Evolutionary conservation across 2,113 vertebrate species (phyloP), one percentile per base, ranked within the genome.

Genomic region (Aptenodytes forsteri): DNA sequence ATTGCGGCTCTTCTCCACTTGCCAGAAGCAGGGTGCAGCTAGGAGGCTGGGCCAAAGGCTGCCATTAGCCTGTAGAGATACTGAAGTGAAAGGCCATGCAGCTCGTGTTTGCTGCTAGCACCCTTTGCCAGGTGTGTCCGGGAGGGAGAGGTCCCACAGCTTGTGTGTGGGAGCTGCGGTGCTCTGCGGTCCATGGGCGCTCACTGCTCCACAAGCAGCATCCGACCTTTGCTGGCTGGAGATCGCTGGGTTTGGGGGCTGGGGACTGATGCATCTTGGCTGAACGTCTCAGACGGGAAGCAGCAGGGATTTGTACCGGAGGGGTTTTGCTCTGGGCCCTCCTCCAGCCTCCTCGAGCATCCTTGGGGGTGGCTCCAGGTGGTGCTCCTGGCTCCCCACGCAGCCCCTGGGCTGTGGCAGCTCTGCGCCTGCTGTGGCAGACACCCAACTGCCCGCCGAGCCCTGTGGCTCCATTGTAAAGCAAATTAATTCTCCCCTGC

Each of bases 241-340:
- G 27, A 4, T 27, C 0, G 0, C 32, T 2, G 40, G 22, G 21
- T 11, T 52, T 32, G 29, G 50, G 70, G 14, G 10, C 10, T 38
- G 65, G 32, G 40, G 34, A 3, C 23, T 8, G 69, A 4, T 7
- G 47, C 0, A 0, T 30, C 50, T 25, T 32, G 50, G 75, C 62
- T 0, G 0, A 16, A 34, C 0, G 0, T 50, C 72, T 77, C 44
- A 16, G 36, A 42, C 1, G 3, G 27, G 36, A 59, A n/a, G 29
- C 47, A 20, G 69, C 44, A 69, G 87, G 46, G 85, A 21, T 73
- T 16, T n/a, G 12, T 13, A 9, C 29, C 0, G 1, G 21, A n/a
- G 34, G 34, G 49, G 27, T 2, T 62, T 86, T 14, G 27, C 89
- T 64, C 80, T 11, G 76, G 29, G 29, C 34, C 25, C 21, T 81